These are phyloP conservation scores for Galemys pyrenaicus DNA, from an alignment of 2,113 vertebrate species.

Conservation along the genomic window DNA sequence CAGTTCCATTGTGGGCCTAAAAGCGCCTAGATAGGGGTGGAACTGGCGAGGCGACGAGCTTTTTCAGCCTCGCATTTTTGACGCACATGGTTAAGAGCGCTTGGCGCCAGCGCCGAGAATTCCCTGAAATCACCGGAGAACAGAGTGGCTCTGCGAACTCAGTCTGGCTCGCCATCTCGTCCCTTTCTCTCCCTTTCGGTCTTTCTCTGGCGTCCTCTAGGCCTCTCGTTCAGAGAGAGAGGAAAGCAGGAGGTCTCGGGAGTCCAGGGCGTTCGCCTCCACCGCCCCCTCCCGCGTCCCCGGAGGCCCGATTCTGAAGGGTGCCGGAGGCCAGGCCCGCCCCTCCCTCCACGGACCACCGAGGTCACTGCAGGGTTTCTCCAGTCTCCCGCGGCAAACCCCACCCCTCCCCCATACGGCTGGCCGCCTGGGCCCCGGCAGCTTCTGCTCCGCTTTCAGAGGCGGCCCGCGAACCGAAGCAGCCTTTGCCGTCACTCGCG, in stretches of 20 bases:
- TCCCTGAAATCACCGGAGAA: conserved; percentile 81
- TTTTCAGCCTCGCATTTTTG: conserved; percentile 85
- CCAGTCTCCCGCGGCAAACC: background rate
- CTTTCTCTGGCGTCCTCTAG: background rate
- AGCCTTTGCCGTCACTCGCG: background rate
- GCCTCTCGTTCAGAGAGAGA: background rate
- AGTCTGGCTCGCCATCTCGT: conserved; percentile 45
- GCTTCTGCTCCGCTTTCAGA: background rate
- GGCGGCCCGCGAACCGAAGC: background rate
- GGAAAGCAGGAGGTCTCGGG: background rate
- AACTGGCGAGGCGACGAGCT: conserved; percentile 85
- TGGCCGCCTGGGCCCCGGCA: background rate
- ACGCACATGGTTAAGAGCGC: conserved; percentile 86
- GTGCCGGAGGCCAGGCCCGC: conserved; percentile 2
- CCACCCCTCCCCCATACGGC: background rate
- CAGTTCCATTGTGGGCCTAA: conserved; percentile 51
- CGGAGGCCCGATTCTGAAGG: background rate
- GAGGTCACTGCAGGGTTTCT: conserved; percentile 33
- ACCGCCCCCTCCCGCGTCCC: background rate
- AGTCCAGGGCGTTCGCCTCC: background rate
- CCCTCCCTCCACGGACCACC: background rate
- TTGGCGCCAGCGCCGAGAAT: conserved; percentile 86
- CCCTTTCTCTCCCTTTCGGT: conserved; percentile 52
- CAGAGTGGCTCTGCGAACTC: conserved; percentile 75
- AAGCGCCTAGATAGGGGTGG: conserved; percentile 82